Evolutionary conservation across 2,113 vertebrate genomes (phyloP), one percentile per base, ranked within the genome.

Genomic region (Peromyscus californicus): DNA sequence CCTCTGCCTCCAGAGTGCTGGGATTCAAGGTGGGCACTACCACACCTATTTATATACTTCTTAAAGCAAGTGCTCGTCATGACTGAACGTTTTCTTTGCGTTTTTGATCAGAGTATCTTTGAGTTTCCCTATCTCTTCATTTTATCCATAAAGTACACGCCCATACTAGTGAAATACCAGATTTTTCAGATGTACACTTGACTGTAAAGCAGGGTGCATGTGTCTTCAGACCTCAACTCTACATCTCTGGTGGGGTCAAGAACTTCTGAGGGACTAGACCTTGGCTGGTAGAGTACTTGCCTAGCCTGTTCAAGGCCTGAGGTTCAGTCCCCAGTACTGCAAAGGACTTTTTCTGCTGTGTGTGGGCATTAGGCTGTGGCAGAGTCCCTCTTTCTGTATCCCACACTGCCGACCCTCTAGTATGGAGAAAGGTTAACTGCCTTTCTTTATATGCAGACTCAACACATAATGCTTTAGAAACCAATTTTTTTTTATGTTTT

Each of bases 71-170:
- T 45, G 8, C 67, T 92, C 1, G 11, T 51, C 17, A 29, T 39
- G 54, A 36, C 16, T 93, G 54, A 70, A 92, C 78, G 42, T 39
- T 70, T 78, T 78, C 21, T 76, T 90, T 97, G 67, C 78, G n/a
- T 36, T 82, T 97, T 85, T 70, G 67, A 63, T 59, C 19, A 91
- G 59, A 36, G 16, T 24, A 63, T 39, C 33, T 57, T 54, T 94
- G 67, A 45, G 12, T 94, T 90, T 83, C 51, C 51, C 59, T 89
- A 36, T 69, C 74, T 54, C 42, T 94, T 86, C 80, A 86, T 78
- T 72, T 94, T 88, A 83, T 51, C 51, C 24, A 65, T 76, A 54
- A 72, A 36, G 3, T 21, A 6, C 48, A 80, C 72, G 26, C 26
- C 54, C 74, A 83, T 45, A 11, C 45, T 57, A 70, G 67, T 39